Evolutionary conservation across 2,888 invertebrate genomes (phyloP).

Genomic region (Hemistola chrysoprasaria): DNA sequence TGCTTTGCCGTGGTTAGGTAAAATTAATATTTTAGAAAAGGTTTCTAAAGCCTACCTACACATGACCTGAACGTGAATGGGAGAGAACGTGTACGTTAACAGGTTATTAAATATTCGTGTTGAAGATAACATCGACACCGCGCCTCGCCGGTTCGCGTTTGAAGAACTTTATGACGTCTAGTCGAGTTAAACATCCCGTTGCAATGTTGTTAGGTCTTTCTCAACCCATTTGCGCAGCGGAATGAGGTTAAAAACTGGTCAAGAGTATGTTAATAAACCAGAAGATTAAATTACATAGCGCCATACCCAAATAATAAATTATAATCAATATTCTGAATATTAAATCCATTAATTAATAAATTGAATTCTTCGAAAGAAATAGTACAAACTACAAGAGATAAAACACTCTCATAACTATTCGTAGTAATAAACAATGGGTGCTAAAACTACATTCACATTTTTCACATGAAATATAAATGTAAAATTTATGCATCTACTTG

Average conservation of each 20-base stretch:
- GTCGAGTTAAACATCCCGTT: constrained; percentile 18
- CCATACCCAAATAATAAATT: too few species aligned
- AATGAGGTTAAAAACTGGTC: too few species aligned
- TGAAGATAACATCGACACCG: constrained; percentile 19
- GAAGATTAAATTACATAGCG: too few species aligned
- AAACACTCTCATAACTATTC: constrained; percentile 15
- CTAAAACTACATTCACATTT: constrained; percentile 39
- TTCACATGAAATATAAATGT: constrained; percentile 40
- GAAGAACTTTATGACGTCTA: constrained; percentile 23
- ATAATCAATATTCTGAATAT: too few species aligned
- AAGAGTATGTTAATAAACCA: too few species aligned
- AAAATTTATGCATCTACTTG: constrained; percentile 45
- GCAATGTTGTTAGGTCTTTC: constrained; percentile 6
- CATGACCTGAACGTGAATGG: constrained; percentile 88
- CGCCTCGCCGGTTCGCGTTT: constrained; percentile 11
- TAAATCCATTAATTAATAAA: too few species aligned
- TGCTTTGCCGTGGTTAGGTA: too few species aligned
- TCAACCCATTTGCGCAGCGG: background rate
- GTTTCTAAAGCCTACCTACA: background rate
- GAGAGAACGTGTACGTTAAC: constrained; percentile 95
- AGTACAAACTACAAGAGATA: constrained; percentile 25
- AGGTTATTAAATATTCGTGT: constrained; percentile 83
- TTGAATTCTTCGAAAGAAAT: constrained; percentile 10
- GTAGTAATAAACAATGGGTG: constrained; percentile 20
- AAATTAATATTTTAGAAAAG: background rate